These are phyloP conservation scores for Dilophus febrilis DNA, from an alignment of 2,888 invertebrate species.

Conservation along the genomic window DNA sequence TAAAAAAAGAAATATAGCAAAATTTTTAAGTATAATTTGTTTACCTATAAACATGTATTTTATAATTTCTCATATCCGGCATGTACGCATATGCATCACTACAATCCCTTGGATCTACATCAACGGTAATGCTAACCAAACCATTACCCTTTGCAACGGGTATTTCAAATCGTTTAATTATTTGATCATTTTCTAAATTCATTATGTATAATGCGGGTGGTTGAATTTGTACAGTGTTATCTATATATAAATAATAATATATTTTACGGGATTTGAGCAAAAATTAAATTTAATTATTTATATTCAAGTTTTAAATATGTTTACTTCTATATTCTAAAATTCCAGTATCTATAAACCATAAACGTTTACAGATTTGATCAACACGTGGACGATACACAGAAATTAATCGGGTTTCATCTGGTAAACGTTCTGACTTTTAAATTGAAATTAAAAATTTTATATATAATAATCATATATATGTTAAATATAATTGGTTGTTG, in stretches of 20 bases:
- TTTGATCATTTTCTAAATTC: too few relatives aligned
- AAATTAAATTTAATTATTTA: too few relatives aligned
- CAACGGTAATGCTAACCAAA: too few relatives aligned
- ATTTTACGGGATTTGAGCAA: neutral
- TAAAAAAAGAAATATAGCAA: neutral
- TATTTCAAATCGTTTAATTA: too few relatives aligned
- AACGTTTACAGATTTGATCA: constrained; percentile 45
- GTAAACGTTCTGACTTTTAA: constrained; percentile 1
- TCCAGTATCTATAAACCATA: constrained; percentile 70
- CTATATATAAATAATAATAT: too few relatives aligned
- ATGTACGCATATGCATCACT: too few relatives aligned
- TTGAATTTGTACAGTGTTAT: neutral
- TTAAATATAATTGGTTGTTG: too few relatives aligned
- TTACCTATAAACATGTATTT: constrained; percentile 28
- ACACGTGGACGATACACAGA: constrained; percentile 55
- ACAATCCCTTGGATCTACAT: too few relatives aligned
- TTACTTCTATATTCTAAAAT: constrained; percentile 47
- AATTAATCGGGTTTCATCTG: constrained; percentile 28
- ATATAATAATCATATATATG: too few relatives aligned
- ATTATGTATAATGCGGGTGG: too few relatives aligned
- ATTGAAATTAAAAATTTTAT: too few relatives aligned
- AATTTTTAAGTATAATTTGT: neutral
- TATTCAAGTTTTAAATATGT: constrained; percentile 10
- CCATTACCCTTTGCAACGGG: too few relatives aligned
- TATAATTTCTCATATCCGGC: constrained; percentile 8